A percentile compares a stretch with the other conserved stretches of the same genome.
These are phyloP conservation scores for Plectrocnemia conspersa DNA, from an alignment of 1,140 invertebrate genomes.

Conservation along the genomic window DNA sequence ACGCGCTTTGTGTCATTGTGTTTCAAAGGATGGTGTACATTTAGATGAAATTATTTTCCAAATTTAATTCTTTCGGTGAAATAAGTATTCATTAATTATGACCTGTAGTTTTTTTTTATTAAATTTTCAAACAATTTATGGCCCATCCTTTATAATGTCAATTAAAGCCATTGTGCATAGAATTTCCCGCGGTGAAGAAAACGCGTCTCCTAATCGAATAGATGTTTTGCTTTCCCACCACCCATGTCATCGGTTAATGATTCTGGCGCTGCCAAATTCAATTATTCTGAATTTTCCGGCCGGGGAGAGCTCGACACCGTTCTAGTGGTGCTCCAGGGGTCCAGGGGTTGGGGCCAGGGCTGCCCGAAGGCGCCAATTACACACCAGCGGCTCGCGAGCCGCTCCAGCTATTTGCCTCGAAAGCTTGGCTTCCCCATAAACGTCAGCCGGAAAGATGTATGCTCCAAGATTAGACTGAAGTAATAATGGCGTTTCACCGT, in stretches of 20 bases:
- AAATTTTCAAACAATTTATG: no score
- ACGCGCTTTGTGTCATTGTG: no score
- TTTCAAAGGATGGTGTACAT: no score
- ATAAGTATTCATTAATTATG: no score
- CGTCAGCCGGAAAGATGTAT: slow-evolving; percentile 25
- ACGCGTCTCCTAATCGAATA: no score
- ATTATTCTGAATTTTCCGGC: slow-evolving; percentile 17
- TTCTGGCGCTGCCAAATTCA: background rate
- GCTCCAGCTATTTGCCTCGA: slow-evolving; percentile 17
- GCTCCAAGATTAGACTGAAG: slow-evolving; percentile 15
- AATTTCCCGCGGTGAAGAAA: no score
- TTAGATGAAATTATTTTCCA: no score
- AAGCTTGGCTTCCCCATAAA: slow-evolving; percentile 22
- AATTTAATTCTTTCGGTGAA: no score
- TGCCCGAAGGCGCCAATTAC: slow-evolving; percentile 6
- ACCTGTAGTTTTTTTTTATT: no score
- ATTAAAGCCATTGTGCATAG: no score
- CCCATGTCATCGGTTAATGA: background rate
- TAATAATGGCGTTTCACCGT: slow-evolving; percentile 17
- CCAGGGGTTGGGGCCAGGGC: background rate
- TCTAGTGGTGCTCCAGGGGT: background rate
- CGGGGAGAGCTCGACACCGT: background rate
- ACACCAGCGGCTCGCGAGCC: slow-evolving; percentile 7
- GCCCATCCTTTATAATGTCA: no score
- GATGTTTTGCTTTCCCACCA: no score